These are phyloP conservation scores for Atherinosoma microstoma DNA, from an alignment of 2,797 vertebrate genomes.

Conservation along the genomic window DNA sequence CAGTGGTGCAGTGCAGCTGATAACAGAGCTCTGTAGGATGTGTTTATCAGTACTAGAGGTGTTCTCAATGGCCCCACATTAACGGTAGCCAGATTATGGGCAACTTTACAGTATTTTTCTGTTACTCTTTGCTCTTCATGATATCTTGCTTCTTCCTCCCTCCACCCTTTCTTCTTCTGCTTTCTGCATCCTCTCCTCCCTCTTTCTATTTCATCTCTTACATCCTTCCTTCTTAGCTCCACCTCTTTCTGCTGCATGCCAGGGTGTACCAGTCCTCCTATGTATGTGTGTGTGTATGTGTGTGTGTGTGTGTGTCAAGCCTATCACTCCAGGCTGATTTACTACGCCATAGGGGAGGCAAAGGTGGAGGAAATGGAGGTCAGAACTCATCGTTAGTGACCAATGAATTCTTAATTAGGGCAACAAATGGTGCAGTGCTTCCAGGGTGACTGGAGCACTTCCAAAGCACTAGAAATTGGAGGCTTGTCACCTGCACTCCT, in stretches of 20 bases:
- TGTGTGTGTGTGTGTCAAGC: conserved; percentile 44
- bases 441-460: conserved; percentile 62
- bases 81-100: conserved; percentile 36
- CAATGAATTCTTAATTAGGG: conserved; percentile 86
- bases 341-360: conserved; percentile 53
- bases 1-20: conserved; percentile 52
- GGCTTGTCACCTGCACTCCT: conserved; percentile 58
- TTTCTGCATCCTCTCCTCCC: not conserved
- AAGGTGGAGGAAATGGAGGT: conserved; percentile 78
- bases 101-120: conserved; percentile 27
- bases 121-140: conserved; percentile 12
- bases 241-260: conserved; percentile 48
- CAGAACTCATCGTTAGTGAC: conserved; percentile 81
- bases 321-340: conserved; percentile 68
- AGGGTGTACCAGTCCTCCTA: conserved; percentile 36
- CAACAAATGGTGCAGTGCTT: conserved; percentile 81
- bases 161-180: conserved; percentile 6
- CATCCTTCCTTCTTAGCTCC: conserved; percentile 4
- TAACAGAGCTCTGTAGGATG: conserved; percentile 58
- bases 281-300: conserved; percentile 42
- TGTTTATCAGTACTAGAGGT: conserved; percentile 65
- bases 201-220: conserved; percentile 8
- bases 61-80: conserved; percentile 58
- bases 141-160: conserved; percentile 13
- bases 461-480: conserved; percentile 61